Evolutionary conservation across 30 jellyfish, hydroid and myxozoan genomes (phyloP).

Genomic region (Catostylus mosaicus): DNA sequence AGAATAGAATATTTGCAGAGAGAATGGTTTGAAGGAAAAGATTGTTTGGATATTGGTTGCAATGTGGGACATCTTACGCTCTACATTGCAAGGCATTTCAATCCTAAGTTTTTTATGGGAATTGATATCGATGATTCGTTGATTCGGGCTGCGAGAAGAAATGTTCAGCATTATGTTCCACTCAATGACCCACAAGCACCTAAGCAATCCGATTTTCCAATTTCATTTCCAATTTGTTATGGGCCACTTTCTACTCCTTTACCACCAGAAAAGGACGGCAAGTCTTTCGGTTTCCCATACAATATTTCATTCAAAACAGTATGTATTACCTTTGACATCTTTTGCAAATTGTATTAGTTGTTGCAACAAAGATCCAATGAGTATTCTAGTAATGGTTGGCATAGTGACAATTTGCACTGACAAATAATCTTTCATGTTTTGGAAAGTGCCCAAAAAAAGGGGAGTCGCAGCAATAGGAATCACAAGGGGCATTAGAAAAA

Average conservation of each 20-base stretch:
- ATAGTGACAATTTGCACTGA: too few species aligned
- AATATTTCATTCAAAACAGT: slow-evolving; percentile 65
- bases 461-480: too few species aligned
- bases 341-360: too few species aligned
- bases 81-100: slow-evolving; percentile 74
- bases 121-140: slow-evolving; percentile 80
- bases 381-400: too few species aligned
- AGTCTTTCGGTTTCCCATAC: slow-evolving; percentile 75
- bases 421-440: too few species aligned
- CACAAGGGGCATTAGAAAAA: too few species aligned
- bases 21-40: slow-evolving; percentile 85
- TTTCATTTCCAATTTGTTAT: slow-evolving; percentile 77
- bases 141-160: slow-evolving; percentile 73
- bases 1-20: slow-evolving; percentile 65
- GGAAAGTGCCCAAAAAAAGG: too few species aligned
- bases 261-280: slow-evolving; percentile 21
- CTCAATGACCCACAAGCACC: slow-evolving; percentile 62
- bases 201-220: slow-evolving; percentile 75
- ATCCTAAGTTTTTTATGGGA: slow-evolving; percentile 77
- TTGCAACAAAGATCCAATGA: too few species aligned
- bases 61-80: slow-evolving; percentile 84
- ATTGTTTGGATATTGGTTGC: slow-evolving; percentile 94
- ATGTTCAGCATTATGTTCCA: slow-evolving; percentile 58
- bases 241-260: slow-evolving; percentile 90
- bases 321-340: too few species aligned